Evolutionary conservation across 1,140 invertebrate species (phyloP).

Genomic region (Pseudomyrmex flavicornis): DNA sequence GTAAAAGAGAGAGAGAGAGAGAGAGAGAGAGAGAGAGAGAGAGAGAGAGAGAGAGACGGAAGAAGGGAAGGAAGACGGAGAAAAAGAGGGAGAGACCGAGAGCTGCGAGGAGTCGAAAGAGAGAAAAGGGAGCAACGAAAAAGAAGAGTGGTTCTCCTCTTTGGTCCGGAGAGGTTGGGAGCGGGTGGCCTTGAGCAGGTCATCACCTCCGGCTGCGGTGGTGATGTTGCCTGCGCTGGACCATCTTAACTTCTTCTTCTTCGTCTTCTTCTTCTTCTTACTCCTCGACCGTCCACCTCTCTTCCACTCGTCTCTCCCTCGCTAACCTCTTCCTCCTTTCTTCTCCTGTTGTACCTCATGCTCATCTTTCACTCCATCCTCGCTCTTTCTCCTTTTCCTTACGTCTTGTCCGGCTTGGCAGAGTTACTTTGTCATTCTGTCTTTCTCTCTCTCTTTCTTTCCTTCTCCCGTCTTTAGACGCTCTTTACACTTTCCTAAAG

Average conservation of each 20-base stretch:
- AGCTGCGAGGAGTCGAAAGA: conserved; percentile 61
- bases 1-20: conserved; percentile 38
- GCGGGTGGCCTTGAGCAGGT: conserved; percentile 84
- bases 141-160: conserved; percentile 71
- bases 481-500: conserved; percentile 72
- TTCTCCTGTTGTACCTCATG: conserved; percentile 5
- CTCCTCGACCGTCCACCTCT: conserved; percentile 62
- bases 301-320: conserved; percentile 31
- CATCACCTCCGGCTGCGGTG: conserved; percentile 81
- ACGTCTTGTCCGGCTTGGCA: conserved; percentile 23
- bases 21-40: conserved; percentile 50
- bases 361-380: conserved; percentile 41
- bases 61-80: conserved; percentile 45
- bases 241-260: conserved; percentile 81
- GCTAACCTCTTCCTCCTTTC: conserved; percentile 44
- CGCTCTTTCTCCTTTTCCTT: conserved; percentile 46
- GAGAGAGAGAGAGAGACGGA: conserved; percentile 44
- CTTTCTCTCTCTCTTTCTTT: conserved; percentile 35
- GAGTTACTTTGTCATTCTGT: conserved; percentile 55
- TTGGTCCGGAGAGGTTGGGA: conserved; percentile 75
- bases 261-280: conserved; percentile 60
- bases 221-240: conserved; percentile 75
- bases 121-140: conserved; percentile 72
- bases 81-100: conserved; percentile 49
- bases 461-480: conserved; percentile 34